A percentile compares a stretch with the other conserved stretches of the same genome.
Evolutionary conservation across 2,888 invertebrate genomes (phyloP).

Genomic region (Drosophila melanosoma): DNA sequence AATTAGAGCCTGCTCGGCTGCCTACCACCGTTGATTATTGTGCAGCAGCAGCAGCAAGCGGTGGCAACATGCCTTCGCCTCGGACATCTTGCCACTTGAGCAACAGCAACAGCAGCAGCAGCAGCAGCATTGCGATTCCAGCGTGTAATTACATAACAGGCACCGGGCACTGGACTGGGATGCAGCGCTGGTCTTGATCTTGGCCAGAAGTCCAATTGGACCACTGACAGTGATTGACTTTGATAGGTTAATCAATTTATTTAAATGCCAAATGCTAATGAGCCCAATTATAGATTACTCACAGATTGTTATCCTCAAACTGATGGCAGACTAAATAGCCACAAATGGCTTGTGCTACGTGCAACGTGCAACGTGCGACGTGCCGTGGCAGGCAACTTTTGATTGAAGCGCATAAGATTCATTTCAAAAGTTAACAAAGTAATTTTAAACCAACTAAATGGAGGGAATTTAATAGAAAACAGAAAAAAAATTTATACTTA

Average conservation of each 20-base stretch:
- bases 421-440: background rate
- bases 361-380: background rate
- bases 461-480: background rate
- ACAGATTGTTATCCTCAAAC: slow-evolving; percentile 44
- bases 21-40: slow-evolving; percentile 60
- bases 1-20: slow-evolving; percentile 60
- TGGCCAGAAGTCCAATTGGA: slow-evolving; percentile 1
- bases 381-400: background rate
- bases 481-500: background rate
- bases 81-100: slow-evolving; percentile 28
- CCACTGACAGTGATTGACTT: slow-evolving; percentile 15
- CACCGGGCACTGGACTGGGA: slow-evolving; percentile 32
- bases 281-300: slow-evolving; percentile 52
- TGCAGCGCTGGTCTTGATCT: background rate
- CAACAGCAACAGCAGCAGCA: slow-evolving; percentile 30
- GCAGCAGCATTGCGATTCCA: slow-evolving; percentile 42
- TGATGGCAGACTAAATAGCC: slow-evolving; percentile 38
- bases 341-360: slow-evolving; percentile 18
- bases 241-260: slow-evolving; percentile 66
- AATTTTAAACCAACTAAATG: background rate
- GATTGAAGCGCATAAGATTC: background rate
- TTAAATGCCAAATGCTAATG: slow-evolving; percentile 59
- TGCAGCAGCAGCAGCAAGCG: slow-evolving; percentile 43
- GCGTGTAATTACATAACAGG: slow-evolving; percentile 61
- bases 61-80: slow-evolving; percentile 41